Base-by-base conservation (phyloP, 2,797 vertebrate genomes). In the Odontamblyopus lacepedii region DNA sequence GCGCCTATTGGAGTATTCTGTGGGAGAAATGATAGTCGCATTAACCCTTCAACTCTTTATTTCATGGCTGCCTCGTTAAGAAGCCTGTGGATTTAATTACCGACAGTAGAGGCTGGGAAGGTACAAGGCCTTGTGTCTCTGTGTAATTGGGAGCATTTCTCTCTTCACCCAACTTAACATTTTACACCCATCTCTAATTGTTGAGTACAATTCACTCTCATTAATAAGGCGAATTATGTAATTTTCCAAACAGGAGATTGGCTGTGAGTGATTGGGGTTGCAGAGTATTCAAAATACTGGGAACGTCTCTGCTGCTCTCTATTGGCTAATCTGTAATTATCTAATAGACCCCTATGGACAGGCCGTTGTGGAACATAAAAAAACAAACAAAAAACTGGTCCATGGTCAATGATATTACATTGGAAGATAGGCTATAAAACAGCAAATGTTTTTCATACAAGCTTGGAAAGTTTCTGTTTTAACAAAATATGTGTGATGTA, bases 1-100 rank as follows among this genome's bases (percentile, higher is more conserved):
- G 74, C 16, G 79, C 84, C 83, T 88, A 78, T 79, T 89, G 80
- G 81, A 89, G 79, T 91, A 72, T 86, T 89, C 78, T 78, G 83
- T 81, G 72, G 78, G 83, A 87, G 89, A 90, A 90, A 90, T 88
- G 89, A 91, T 91, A 88, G 88, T 87, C 85, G 86, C 89, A 91
- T 92, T 90, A 92, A 92, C 92, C 91, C 89, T 87, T 91, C 90
- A 90, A 90, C 90, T 90, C 89, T 89, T 41, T 84, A 87, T 89
- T 91, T 90, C 86, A 89, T 85, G 81, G 82, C 82, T 87, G 88
- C 85, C 86, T 92, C 86, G 89, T 92, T 92, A 91, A 91, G 89
- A 86, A 91, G 88, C 87, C 84, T 85, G 82, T 85, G 84, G 85
- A 91, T 91, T 91, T 92, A 90, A 92, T 92, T 92, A 92, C 80